phyloP scores from a whole-genome alignment of 1,140 invertebrate species.

The Polypedilum pembai region DNA sequence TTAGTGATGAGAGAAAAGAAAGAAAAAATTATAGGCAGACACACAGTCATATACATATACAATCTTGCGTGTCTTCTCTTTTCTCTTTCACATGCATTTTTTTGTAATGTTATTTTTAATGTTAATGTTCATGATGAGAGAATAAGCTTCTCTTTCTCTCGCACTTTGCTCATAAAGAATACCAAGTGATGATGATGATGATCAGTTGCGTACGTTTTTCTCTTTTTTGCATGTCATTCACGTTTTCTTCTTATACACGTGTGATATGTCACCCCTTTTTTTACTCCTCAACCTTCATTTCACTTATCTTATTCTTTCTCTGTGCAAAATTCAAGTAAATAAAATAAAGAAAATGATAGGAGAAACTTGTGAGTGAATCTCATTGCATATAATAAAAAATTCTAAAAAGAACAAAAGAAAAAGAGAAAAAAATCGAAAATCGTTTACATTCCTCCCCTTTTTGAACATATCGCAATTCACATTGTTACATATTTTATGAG shows the following conservation, averaged over 20 bases:
- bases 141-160: neutral
- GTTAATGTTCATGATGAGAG: constrained; percentile 12
- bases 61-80: neutral
- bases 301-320: neutral
- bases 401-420: neutral
- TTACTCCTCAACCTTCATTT: neutral
- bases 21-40: constrained; percentile 8
- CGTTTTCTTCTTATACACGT: neutral
- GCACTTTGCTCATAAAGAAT: neutral
- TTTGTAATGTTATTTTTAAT: neutral
- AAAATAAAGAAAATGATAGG: neutral
- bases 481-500: constrained; percentile 5
- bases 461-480: constrained; percentile 1
- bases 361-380: neutral
- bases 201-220: constrained; percentile 4
- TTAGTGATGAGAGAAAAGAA: neutral
- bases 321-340: neutral
- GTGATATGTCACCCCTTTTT: neutral
- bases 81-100: neutral
- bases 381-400: neutral
- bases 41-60: neutral
- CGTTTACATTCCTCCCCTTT: neutral
- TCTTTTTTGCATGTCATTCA: neutral
- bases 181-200: constrained; percentile 10
- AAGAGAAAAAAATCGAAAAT: constrained; percentile 23